Conservation (phyloP, 2,797 vertebrate species). For the Halcyon leucocephala region DNA sequence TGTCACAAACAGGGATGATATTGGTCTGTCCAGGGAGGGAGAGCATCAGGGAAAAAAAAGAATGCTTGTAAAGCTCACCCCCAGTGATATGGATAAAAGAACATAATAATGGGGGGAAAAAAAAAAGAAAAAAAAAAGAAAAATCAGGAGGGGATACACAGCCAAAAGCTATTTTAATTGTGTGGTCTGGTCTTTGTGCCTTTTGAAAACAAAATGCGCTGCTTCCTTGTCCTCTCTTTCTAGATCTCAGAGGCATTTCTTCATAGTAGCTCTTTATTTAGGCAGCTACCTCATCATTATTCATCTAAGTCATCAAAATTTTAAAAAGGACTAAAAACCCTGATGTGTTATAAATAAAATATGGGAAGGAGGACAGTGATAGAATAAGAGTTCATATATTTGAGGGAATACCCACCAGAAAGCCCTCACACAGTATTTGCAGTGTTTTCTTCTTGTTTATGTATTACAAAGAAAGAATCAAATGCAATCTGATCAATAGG, state of each 20-base stretch:
- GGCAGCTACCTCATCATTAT: conserved; percentile 60
- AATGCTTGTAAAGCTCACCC: background rate
- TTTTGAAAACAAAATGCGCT: background rate
- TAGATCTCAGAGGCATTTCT: background rate
- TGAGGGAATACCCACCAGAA: conserved; percentile 45
- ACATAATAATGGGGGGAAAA: background rate
- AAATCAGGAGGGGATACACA: background rate
- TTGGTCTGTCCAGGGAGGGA: background rate
- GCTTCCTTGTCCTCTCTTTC: background rate
- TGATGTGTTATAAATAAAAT: conserved; percentile 71
- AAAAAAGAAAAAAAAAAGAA: background rate
- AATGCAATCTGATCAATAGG: conserved; percentile 40
- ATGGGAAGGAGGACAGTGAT: conserved; percentile 52
- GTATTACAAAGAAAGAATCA: background rate
- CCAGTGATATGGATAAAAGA: background rate
- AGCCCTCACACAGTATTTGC: conserved; percentile 14
- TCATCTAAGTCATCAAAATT: conserved; percentile 75
- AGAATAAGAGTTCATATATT: conserved; percentile 57
- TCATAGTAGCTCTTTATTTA: conserved; percentile 35
- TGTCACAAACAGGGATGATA: background rate
- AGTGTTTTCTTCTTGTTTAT: conserved; percentile 55
- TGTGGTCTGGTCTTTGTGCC: background rate
- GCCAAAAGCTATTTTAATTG: background rate
- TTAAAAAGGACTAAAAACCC: conserved; percentile 73
- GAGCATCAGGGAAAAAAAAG: background rate